phyloP scores from a whole-genome alignment of 2,113 vertebrate genomes.

The Brachypteracias leptosomus region DNA sequence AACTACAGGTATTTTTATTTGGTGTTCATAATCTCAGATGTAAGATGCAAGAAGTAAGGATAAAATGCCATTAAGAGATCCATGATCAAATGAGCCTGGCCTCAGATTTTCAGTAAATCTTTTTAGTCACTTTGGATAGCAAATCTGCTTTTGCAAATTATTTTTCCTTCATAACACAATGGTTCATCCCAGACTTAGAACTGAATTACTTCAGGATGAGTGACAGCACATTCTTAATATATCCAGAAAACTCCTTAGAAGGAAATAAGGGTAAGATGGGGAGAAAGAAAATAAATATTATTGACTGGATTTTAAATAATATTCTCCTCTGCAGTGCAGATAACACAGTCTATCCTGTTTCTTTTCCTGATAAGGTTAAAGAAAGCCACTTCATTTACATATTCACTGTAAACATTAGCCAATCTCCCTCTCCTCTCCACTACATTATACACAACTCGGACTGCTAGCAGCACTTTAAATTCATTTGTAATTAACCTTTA shows the following conservation, averaged over 20 bases:
- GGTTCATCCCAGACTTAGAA: constrained; percentile 6
- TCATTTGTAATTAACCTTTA: constrained; percentile 37
- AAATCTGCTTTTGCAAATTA: constrained; percentile 31
- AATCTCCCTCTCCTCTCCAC: background rate
- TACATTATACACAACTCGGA: background rate
- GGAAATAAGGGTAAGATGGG: background rate
- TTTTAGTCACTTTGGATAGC: background rate
- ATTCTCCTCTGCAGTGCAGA: constrained; percentile 4
- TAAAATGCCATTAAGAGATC: background rate
- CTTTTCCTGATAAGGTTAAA: background rate
- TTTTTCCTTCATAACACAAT: constrained; percentile 26
- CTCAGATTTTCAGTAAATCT: background rate
- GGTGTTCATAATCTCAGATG: background rate
- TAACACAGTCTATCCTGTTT: background rate
- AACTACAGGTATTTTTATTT: background rate
- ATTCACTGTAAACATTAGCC: background rate
- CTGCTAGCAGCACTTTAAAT: background rate
- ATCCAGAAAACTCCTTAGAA: background rate
- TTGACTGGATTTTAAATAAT: background rate
- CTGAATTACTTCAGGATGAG: background rate
- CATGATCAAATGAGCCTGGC: background rate
- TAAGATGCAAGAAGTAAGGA: background rate
- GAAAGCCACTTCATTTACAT: background rate
- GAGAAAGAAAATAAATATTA: background rate
- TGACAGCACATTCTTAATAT: constrained; percentile 42